phyloP scores from a whole-genome alignment of 2,888 invertebrate genomes.

The Idaea aversata region DNA sequence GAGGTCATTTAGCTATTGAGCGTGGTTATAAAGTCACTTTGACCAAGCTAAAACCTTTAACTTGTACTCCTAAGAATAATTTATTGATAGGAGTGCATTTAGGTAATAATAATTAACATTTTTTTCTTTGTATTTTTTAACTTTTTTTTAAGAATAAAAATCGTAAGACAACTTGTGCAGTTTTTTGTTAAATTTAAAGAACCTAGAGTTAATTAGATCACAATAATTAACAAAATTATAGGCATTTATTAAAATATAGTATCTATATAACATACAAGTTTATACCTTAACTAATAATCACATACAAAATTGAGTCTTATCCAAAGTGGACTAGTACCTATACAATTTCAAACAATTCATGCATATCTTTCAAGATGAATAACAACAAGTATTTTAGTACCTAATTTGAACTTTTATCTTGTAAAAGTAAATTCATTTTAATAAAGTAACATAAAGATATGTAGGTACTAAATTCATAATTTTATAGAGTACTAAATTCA shows the following conservation, averaged over 20 bases:
- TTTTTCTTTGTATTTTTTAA: slow-evolving; percentile 8
- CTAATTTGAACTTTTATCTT: slow-evolving; percentile 12
- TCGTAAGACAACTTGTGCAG: slow-evolving; percentile 38
- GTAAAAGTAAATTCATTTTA: slow-evolving; percentile 11
- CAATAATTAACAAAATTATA: background rate
- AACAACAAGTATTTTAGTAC: slow-evolving; percentile 16
- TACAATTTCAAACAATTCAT: slow-evolving; percentile 20
- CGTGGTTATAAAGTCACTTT: slow-evolving; percentile 87
- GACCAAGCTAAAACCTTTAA: slow-evolving; percentile 87
- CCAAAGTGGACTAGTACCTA: slow-evolving; percentile 21
- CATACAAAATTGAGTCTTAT: slow-evolving; percentile 19
- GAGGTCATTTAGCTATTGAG: slow-evolving; percentile 87
- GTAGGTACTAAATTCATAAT: background rate
- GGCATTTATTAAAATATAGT: slow-evolving; percentile 22
- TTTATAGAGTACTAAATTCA: slow-evolving; percentile 9
- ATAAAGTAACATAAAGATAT: background rate
- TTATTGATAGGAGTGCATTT: slow-evolving; percentile 84
- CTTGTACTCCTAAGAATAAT: slow-evolving; percentile 96
- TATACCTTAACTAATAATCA: slow-evolving; percentile 24
- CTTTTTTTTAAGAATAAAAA: slow-evolving; percentile 31
- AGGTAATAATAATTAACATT: slow-evolving; percentile 30
- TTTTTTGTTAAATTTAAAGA: background rate
- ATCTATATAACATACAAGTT: slow-evolving; percentile 34
- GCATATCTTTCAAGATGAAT: slow-evolving; percentile 22
- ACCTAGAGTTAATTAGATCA: background rate